A percentile compares a stretch with the other conserved stretches of the same genome.
These are phyloP conservation scores for Neogobius melanostomus DNA, from an alignment of 2,113 vertebrate species.

Conservation along the genomic window DNA sequence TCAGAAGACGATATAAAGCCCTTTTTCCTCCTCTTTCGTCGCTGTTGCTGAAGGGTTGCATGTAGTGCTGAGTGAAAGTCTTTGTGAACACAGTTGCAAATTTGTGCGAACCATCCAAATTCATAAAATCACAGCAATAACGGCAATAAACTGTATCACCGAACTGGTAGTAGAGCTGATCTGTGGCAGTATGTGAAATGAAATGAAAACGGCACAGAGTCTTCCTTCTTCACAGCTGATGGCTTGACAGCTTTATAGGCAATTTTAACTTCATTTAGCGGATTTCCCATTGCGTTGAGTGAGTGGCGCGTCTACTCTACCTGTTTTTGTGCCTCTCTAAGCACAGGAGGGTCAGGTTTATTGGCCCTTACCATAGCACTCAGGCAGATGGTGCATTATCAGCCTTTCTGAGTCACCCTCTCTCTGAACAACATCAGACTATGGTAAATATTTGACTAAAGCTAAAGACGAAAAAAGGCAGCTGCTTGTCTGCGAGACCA, in stretches of 20 bases:
- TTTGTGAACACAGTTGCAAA: constrained; percentile 5
- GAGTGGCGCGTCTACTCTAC: constrained; percentile 12
- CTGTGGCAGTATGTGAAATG: no score
- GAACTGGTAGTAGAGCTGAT: no score
- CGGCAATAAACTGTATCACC: no score
- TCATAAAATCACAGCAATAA: no score
- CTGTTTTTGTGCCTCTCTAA: constrained; percentile 32
- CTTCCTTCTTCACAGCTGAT: no score
- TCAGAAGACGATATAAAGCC: neutral
- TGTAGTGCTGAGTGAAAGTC: constrained; percentile 46
- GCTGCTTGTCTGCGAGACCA: constrained; percentile 55
- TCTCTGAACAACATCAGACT: constrained; percentile 19
- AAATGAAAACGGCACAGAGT: no score
- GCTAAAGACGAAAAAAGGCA: constrained; percentile 45
- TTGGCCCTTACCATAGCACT: constrained; percentile 62
- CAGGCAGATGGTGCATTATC: constrained; percentile 70
- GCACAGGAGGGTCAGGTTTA: constrained; percentile 63
- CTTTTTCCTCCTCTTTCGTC: constrained; percentile 8
- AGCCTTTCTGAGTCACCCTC: constrained; percentile 40
- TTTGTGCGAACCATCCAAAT: neutral
- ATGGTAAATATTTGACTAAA: constrained; percentile 71
- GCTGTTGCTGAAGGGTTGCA: constrained; percentile 18
- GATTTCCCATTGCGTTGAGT: neutral
- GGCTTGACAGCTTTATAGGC: neutral
- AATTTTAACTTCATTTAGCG: neutral